Conservation (phyloP, 2,888 invertebrate species). For the Drosophila neonasuta region DNA sequence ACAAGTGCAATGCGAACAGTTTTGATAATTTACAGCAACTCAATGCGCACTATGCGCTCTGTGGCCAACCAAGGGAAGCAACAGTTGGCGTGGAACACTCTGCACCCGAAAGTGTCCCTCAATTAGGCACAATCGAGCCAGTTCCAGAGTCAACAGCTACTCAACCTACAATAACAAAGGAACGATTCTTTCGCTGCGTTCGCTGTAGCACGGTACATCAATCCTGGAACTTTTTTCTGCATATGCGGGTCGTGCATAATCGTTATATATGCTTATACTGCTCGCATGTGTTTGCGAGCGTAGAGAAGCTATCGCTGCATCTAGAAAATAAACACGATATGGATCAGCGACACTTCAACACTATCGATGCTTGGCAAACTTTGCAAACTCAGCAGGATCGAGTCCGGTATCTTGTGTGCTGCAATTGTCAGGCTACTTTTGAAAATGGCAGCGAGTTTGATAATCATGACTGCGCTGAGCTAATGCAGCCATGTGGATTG, state of each 20-base stretch:
- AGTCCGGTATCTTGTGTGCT: constrained; percentile 89
- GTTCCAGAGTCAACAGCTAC: neutral
- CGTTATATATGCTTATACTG: constrained; percentile 92
- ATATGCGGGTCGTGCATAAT: constrained; percentile 91
- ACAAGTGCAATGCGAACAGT: constrained; percentile 87
- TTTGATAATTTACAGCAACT: constrained; percentile 86
- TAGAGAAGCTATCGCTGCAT: constrained; percentile 90
- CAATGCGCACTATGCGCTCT: constrained; percentile 87
- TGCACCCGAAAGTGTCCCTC: constrained; percentile 79
- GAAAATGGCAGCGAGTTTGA: constrained; percentile 89
- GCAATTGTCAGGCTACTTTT: constrained; percentile 90
- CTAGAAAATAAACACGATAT: constrained; percentile 90
- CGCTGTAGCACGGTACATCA: constrained; percentile 93
- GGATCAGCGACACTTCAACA: constrained; percentile 87
- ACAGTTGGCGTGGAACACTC: neutral
- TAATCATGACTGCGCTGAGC: constrained; percentile 86
- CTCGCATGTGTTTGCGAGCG: constrained; percentile 90
- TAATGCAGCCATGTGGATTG: constrained; percentile 79
- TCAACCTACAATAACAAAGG: constrained; percentile 45
- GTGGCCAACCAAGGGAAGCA: constrained; percentile 67
- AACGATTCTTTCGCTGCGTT: constrained; percentile 90
- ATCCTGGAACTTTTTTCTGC: constrained; percentile 92
- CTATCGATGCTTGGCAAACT: constrained; percentile 83
- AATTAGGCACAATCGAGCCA: constrained; percentile 1
- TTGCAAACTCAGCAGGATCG: constrained; percentile 83